phyloP scores from a whole-genome alignment of 2,113 vertebrate genomes.

The Oryzias curvinotus region DNA sequence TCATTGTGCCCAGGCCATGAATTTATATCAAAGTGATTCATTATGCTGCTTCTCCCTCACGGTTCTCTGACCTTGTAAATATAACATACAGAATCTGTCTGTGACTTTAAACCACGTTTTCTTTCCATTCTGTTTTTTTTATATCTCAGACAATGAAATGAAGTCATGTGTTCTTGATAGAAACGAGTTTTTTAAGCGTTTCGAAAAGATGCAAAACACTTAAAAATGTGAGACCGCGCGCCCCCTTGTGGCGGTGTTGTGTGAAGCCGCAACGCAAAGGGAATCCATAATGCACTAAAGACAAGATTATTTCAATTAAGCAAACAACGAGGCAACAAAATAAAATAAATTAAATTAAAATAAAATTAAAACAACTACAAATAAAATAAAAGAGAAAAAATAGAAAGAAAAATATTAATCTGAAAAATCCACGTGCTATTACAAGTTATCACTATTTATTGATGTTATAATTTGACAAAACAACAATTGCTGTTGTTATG shows the following conservation, averaged over 20 bases:
- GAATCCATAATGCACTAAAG: too few relatives aligned
- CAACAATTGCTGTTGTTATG: too few relatives aligned
- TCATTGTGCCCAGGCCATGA: conserved; percentile 31
- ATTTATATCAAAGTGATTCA: conserved; percentile 20
- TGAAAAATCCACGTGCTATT: too few relatives aligned
- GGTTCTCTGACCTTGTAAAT: conserved; percentile 24
- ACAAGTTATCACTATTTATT: too few relatives aligned
- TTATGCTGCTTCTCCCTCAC: neutral
- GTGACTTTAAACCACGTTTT: conserved; percentile 13
- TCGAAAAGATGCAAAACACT: neutral
- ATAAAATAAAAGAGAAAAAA: too few relatives aligned
- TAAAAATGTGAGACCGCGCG: conserved; percentile 9
- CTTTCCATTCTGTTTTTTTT: conserved; percentile 6
- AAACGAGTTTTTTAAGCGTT: conserved; percentile 9
- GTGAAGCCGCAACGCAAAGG: too few relatives aligned
- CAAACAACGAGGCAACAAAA: too few relatives aligned
- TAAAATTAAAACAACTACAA: too few relatives aligned
- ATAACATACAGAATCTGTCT: conserved; percentile 6
- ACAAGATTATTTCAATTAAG: too few relatives aligned
- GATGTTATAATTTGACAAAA: too few relatives aligned
- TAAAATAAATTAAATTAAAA: too few relatives aligned
- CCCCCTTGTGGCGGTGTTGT: conserved; percentile 45
- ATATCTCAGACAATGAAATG: conserved; percentile 5
- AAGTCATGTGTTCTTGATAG: neutral
- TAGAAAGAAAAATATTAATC: too few relatives aligned